Percentiles rank a stretch among this genome's conserved stretches.
Conservation (phyloP, 1,140 invertebrate genomes). For the Mesaphorura yosii region DNA sequence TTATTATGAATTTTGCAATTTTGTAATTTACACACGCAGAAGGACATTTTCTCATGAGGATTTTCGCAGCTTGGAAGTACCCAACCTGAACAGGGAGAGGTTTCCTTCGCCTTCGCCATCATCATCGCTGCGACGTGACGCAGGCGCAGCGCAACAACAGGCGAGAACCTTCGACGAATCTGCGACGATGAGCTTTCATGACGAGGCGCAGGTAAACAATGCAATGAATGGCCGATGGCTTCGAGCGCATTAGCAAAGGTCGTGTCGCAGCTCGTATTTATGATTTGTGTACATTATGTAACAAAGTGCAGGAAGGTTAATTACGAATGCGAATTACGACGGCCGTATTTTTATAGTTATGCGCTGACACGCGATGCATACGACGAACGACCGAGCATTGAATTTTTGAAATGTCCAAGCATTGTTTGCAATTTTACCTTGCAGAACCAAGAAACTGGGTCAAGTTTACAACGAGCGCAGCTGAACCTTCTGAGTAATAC, state of each 20-base stretch:
- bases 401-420: not conserved
- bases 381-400: not conserved
- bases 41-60: slow-evolving; percentile 30
- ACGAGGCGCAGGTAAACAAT: not conserved
- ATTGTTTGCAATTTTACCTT: not conserved
- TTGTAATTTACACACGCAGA: too few species aligned
- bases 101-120: not conserved
- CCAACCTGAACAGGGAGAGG: slow-evolving; percentile 5
- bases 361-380: not conserved
- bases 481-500: slow-evolving; percentile 20
- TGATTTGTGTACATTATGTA: too few species aligned
- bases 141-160: slow-evolving; percentile 1
- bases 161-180: too few species aligned
- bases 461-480: too few species aligned
- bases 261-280: too few species aligned
- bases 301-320: too few species aligned
- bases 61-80: slow-evolving; percentile 6
- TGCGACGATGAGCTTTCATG: slow-evolving; percentile 7
- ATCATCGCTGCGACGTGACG: not conserved
- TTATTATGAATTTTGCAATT: not conserved
- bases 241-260: too few species aligned
- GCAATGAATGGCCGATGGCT: too few species aligned
- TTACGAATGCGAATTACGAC: too few species aligned
- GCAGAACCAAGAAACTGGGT: not conserved
- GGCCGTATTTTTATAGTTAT: too few species aligned